These are phyloP conservation scores for Globicephala melas DNA, from an alignment of 2,113 vertebrate genomes.

Conservation along the genomic window DNA sequence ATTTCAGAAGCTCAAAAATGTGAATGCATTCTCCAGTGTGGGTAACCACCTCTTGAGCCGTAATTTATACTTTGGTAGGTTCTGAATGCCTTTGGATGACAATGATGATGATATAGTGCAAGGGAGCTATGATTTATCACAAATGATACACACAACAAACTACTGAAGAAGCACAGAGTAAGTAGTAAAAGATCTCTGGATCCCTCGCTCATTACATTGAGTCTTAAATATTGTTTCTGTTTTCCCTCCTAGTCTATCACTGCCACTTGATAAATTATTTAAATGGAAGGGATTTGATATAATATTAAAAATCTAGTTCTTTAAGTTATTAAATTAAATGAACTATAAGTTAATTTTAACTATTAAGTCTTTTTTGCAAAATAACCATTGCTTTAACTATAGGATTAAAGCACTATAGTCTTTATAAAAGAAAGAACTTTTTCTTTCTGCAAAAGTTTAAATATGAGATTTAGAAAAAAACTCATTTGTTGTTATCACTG, in stretches of 20 bases:
- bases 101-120: slow-evolving; percentile 34
- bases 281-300: neutral
- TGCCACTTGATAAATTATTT: slow-evolving; percentile 14
- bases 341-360: slow-evolving; percentile 7
- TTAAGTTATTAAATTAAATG: neutral
- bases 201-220: neutral
- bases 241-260: neutral
- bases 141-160: neutral
- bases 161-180: neutral
- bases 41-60: neutral
- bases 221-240: neutral
- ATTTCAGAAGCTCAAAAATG: slow-evolving; percentile 11
- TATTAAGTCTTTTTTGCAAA: neutral
- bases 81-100: slow-evolving; percentile 19
- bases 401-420: neutral
- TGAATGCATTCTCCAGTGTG: neutral
- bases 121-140: slow-evolving; percentile 26
- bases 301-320: neutral
- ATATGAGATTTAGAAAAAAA: neutral
- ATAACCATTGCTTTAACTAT: neutral
- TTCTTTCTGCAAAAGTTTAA: neutral
- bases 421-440: neutral
- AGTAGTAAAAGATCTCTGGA: neutral
- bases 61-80: slow-evolving; percentile 28
- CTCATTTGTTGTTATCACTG: neutral